Evolutionary conservation across 2,113 vertebrate genomes (phyloP).

Genomic region (Planiliza haematocheilus): DNA sequence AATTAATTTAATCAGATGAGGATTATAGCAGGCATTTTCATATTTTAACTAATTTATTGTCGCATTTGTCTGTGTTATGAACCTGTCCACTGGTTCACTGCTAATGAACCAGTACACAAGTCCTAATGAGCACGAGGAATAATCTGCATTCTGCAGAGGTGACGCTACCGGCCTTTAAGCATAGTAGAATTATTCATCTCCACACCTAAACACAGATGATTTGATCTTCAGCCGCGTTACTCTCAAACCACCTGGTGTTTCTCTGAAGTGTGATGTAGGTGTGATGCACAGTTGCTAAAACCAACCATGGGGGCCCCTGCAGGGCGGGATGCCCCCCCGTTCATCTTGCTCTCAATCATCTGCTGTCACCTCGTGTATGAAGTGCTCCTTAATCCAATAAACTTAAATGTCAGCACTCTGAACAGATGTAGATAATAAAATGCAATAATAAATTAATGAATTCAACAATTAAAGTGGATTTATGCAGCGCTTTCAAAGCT

Average conservation of each 20-base stretch:
- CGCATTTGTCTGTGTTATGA: too few species aligned
- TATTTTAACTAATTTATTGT: too few species aligned
- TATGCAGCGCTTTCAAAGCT: slow-evolving; percentile 42
- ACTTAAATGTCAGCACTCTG: slow-evolving; percentile 56
- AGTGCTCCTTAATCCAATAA: slow-evolving; percentile 50
- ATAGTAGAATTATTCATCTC: background rate
- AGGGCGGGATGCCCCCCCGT: background rate
- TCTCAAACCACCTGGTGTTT: background rate
- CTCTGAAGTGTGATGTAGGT: slow-evolving; percentile 11
- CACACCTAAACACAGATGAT: slow-evolving; percentile 15
- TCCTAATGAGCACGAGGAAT: too few species aligned
- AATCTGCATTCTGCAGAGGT: too few species aligned
- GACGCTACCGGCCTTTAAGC: too few species aligned
- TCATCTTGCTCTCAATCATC: slow-evolving; percentile 40
- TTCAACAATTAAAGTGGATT: slow-evolving; percentile 55
- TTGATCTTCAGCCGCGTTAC: slow-evolving; percentile 19
- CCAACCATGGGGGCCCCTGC: background rate
- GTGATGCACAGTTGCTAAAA: background rate
- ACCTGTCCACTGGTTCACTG: too few species aligned
- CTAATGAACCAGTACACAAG: too few species aligned
- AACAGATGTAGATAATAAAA: slow-evolving; percentile 49
- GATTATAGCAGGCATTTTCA: too few species aligned
- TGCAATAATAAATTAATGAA: slow-evolving; percentile 34
- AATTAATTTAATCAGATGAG: too few species aligned
- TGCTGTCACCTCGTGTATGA: slow-evolving; percentile 25